These are phyloP conservation scores for Salvelinus namaycush DNA, from an alignment of 2,113 vertebrate species.

Conservation along the genomic window DNA sequence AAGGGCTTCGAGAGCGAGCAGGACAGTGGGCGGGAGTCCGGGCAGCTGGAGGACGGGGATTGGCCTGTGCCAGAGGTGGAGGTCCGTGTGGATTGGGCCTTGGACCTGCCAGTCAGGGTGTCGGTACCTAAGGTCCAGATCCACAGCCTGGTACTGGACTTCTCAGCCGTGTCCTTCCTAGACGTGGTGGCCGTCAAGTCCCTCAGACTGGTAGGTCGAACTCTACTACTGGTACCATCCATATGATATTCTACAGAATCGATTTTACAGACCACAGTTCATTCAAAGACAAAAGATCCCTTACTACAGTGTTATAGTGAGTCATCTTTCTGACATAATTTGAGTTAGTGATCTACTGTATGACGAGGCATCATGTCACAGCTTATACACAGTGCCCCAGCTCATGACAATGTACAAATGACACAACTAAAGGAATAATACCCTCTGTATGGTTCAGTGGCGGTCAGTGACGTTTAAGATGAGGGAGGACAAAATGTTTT, in stretches of 20 bases:
- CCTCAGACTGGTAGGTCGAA: slow-evolving; percentile 74
- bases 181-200: slow-evolving; percentile 83
- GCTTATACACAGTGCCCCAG: too few relatives aligned
- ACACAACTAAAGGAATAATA: not conserved
- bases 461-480: not conserved
- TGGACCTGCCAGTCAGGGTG: slow-evolving; percentile 83
- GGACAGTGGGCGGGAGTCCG: slow-evolving; percentile 73
- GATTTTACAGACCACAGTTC: not conserved
- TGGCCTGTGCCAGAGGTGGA: slow-evolving; percentile 78
- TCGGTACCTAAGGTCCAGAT: slow-evolving; percentile 82
- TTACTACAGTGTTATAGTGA: too few relatives aligned
- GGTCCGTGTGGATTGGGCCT: slow-evolving; percentile 84
- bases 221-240: too few relatives aligned
- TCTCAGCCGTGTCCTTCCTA: slow-evolving; percentile 82
- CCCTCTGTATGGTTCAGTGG: not conserved
- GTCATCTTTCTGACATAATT: not conserved
- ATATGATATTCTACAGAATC: too few relatives aligned
- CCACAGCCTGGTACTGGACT: slow-evolving; percentile 85
- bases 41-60: slow-evolving; percentile 66
- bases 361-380: too few relatives aligned
- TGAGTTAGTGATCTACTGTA: too few relatives aligned
- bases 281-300: not conserved
- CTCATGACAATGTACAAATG: too few relatives aligned
- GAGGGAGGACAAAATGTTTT: too few relatives aligned
- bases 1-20: slow-evolving; percentile 81